These are phyloP conservation scores for Aleiodes alternator DNA, from an alignment of 2,888 invertebrate species.

Conservation along the genomic window DNA sequence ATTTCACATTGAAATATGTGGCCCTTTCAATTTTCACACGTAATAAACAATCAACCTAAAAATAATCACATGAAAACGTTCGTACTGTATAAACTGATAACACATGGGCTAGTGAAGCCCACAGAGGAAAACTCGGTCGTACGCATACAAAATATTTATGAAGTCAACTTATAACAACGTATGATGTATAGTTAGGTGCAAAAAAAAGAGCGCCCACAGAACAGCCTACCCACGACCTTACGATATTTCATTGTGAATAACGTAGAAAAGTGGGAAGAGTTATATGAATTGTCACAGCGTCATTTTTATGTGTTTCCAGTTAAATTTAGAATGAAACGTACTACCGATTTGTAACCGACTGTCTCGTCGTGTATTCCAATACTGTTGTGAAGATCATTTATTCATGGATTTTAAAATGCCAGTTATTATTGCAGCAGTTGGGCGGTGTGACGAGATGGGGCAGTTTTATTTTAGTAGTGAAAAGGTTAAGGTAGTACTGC, in stretches of 20 bases:
- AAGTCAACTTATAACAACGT: slow-evolving; percentile 23
- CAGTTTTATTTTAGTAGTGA: no score
- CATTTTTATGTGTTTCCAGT: slow-evolving; percentile 9
- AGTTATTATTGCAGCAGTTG: no score
- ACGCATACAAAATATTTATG: slow-evolving; percentile 6
- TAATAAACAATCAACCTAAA: no score
- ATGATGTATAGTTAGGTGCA: neutral
- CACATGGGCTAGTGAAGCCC: neutral
- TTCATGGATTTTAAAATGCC: no score
- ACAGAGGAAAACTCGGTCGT: slow-evolving; percentile 15
- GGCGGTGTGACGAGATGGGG: no score
- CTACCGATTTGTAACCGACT: neutral
- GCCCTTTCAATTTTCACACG: no score
- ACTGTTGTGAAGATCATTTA: no score
- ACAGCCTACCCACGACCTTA: slow-evolving; percentile 18
- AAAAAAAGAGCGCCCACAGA: neutral
- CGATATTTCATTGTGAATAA: slow-evolving; percentile 25
- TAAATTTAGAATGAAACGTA: slow-evolving; percentile 11
- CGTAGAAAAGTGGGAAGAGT: slow-evolving; percentile 14
- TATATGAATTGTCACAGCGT: neutral
- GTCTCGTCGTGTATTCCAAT: neutral
- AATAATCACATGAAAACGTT: no score
- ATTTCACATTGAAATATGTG: no score
- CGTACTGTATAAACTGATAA: neutral
- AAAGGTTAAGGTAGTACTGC: no score